Conservation (phyloP, 2,797 vertebrate genomes). For the Enteromius anoplus region DNA sequence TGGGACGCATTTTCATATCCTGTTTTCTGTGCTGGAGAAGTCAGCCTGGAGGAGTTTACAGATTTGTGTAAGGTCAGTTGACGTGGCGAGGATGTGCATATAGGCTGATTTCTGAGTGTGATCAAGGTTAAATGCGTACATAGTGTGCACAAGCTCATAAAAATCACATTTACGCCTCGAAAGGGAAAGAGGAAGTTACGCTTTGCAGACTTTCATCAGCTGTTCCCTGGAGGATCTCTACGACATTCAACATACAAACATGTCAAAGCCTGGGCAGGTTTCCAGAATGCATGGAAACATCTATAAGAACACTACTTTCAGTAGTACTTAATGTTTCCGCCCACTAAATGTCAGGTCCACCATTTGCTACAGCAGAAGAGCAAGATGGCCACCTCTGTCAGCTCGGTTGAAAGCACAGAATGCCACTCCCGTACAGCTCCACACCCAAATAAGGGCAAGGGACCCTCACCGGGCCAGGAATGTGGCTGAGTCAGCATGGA, state of each 20-base stretch:
- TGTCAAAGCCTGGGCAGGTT: conserved; percentile 41
- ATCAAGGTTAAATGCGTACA: conserved; percentile 23
- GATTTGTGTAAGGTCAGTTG: conserved; percentile 43
- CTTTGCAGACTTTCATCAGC: conserved; percentile 45
- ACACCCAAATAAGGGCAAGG: conserved; percentile 64
- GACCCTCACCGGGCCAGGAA: conserved; percentile 59
- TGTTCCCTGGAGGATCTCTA: conserved; percentile 46
- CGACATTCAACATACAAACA: conserved; percentile 58
- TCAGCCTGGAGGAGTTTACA: conserved; percentile 73
- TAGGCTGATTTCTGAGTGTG: background rate
- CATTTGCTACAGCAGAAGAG: conserved; percentile 6
- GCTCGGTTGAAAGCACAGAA: conserved; percentile 17
- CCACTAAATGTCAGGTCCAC: background rate
- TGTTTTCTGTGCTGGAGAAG: conserved; percentile 68
- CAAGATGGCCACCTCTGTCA: conserved; percentile 33
- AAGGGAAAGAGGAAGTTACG: conserved; percentile 36
- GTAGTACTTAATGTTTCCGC: background rate
- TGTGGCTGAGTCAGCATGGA: conserved; percentile 60
- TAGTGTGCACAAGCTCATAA: conserved; percentile 33
- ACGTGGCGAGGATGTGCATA: conserved; percentile 6
- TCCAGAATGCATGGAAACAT: conserved; percentile 49
- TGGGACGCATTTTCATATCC: conserved; percentile 76
- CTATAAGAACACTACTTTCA: conserved; percentile 28
- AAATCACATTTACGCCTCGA: conserved; percentile 23
- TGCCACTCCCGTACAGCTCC: conserved; percentile 23